Evolutionary conservation across 2,797 vertebrate species (phyloP), one percentile per base, ranked within the genome.

Genomic region (Gila robusta): DNA sequence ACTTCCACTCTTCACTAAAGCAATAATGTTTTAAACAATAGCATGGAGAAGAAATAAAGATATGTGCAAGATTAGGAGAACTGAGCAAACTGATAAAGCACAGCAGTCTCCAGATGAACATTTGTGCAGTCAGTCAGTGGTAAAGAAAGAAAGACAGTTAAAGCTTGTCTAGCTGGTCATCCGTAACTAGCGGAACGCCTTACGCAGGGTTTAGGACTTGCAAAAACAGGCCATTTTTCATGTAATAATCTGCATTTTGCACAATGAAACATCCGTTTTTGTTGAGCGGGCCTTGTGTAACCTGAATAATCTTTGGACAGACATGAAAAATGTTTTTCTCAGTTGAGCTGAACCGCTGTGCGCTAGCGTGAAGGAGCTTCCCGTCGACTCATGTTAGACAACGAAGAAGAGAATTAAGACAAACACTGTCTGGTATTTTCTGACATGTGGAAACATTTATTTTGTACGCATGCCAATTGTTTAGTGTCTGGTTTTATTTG

Each of bases 251-350:
- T 72, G 39, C n/a, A 82, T 82, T 82, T 39, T 44, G 81, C 56
- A 44, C 32, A 84, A 78, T 41, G 26, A 39, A 67, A 78, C 73
- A 67, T 66, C 35, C 71, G 26, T n/a, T 73, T 81, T 76, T 73
- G 32, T 67, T 66, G 54, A 74, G 59, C 47, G n/a, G 91, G 91
- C 49, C 16, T 37, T 94, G 91, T 92, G 92, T 92, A 91, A 91
- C 90, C 16, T 66, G 67, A 66, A 54, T 49, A 17, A 67, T 71
- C 91, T 41, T 72, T 41, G 49, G 91, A 92, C 90, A 89, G 85
- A 79, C 72, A 90, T 88, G 90, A 90, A 89, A 92, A 93, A 89
- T 93, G 91, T 91, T 47, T 79, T 87, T 64, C 32, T 87, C 37
- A 19, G 17, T 72, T 71, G 16, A 41, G 49, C 49, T 71, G 32